These are phyloP conservation scores for Hippocampus barbouri DNA, from an alignment of 2,113 vertebrate genomes.

Conservation along the genomic window DNA sequence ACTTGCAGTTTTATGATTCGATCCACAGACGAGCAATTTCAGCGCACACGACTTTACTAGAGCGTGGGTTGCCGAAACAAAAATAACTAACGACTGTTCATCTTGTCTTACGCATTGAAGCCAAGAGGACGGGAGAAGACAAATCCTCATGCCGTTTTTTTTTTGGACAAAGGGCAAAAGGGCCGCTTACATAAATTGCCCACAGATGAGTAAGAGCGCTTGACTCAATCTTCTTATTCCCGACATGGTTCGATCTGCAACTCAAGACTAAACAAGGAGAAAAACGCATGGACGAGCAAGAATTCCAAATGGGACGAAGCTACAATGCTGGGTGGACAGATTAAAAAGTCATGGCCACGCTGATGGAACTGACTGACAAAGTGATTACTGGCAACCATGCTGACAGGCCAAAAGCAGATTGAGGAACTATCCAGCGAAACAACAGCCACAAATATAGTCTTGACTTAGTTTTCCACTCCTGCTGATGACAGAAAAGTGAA, in stretches of 20 bases:
- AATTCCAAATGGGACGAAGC: not conserved
- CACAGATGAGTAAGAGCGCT: constrained; percentile 30
- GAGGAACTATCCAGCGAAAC: constrained; percentile 34
- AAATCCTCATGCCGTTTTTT: constrained; percentile 16
- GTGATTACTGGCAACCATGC: constrained; percentile 52
- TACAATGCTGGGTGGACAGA: constrained; percentile 11
- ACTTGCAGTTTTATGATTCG: not conserved
- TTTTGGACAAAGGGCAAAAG: constrained; percentile 9
- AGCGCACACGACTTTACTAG: constrained; percentile 10
- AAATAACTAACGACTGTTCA: constrained; percentile 21
- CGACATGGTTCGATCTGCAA: constrained; percentile 1
- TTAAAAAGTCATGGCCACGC: constrained; percentile 24
- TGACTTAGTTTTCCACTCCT: not conserved
- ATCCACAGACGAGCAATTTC: not conserved
- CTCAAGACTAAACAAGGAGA: constrained; percentile 11
- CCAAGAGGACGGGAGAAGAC: constrained; percentile 12
- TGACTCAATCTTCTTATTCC: constrained; percentile 1
- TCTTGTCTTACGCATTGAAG: constrained; percentile 1
- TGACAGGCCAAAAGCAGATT: constrained; percentile 30
- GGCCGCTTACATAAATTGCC: constrained; percentile 24
- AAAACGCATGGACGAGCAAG: not conserved
- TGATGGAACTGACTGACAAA: constrained; percentile 42
- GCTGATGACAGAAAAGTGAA: constrained; percentile 4
- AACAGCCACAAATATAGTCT: constrained; percentile 5
- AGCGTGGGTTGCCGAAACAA: constrained; percentile 4